A percentile compares a stretch with the other conserved stretches of the same genome.
These are phyloP conservation scores for Onychomys arenicola DNA, from an alignment of 2,797 vertebrate genomes.

Conservation along the genomic window DNA sequence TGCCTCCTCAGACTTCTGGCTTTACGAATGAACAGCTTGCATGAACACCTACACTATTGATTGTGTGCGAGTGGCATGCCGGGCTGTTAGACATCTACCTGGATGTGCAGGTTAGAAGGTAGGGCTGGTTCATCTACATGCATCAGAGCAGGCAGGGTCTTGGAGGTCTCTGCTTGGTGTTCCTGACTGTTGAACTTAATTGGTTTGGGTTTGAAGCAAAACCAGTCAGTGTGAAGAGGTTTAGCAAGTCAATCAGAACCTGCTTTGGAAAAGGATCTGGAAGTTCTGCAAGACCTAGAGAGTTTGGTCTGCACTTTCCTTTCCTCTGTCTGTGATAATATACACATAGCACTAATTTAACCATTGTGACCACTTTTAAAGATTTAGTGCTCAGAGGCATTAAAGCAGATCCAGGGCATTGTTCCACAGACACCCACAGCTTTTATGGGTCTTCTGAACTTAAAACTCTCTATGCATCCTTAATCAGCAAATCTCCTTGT, in stretches of 20 bases:
- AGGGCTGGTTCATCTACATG: not conserved
- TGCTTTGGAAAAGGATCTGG: not conserved
- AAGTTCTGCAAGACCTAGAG: not conserved
- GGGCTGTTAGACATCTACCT: not conserved
- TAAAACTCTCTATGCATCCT: not conserved
- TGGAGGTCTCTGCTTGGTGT: not conserved
- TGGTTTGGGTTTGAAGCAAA: slow-evolving; percentile 50
- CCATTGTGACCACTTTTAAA: not conserved
- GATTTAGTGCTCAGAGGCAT: too few species aligned
- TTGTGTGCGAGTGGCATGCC: slow-evolving; percentile 78
- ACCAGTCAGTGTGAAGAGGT: slow-evolving; percentile 27
- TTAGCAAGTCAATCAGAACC: not conserved
- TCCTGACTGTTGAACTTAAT: slow-evolving; percentile 53
- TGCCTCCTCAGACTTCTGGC: slow-evolving; percentile 51
- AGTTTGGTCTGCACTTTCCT: not conserved
- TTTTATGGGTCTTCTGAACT: not conserved
- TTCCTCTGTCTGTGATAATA: not conserved
- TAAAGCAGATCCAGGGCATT: not conserved
- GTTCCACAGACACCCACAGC: too few species aligned
- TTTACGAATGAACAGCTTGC: not conserved
- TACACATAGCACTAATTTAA: not conserved
- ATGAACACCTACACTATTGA: slow-evolving; percentile 86
- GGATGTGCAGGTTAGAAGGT: not conserved
- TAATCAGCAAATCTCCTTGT: not conserved
- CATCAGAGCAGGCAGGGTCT: not conserved